These are phyloP conservation scores for Malacoctenus gilli DNA, from an alignment of 2,797 vertebrate species.

Conservation along the genomic window DNA sequence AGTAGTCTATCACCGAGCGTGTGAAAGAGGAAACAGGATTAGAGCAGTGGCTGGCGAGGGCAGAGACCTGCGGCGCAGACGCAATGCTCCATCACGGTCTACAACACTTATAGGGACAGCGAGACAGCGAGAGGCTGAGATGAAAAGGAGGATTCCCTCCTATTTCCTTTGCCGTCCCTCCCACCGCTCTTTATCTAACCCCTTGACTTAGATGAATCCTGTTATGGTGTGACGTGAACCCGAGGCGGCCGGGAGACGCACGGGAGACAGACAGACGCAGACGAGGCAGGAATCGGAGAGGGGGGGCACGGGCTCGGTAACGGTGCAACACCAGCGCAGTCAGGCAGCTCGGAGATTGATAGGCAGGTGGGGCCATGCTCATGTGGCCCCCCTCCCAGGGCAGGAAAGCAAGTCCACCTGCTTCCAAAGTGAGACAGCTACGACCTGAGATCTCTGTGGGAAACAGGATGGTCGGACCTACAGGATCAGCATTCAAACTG, in stretches of 20 bases:
- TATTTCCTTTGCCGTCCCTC: conserved; percentile 55
- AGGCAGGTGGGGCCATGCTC: too few species aligned
- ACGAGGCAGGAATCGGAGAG: neutral
- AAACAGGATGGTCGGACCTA: too few species aligned
- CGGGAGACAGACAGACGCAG: conserved; percentile 30
- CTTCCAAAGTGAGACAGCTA: too few species aligned
- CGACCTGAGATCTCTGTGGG: too few species aligned
- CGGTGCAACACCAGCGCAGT: too few species aligned
- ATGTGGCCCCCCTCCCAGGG: too few species aligned
- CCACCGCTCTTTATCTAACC: conserved; percentile 69
- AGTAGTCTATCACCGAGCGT: conserved; percentile 56
- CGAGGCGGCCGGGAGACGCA: too few species aligned
- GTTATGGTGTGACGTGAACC: conserved; percentile 68
- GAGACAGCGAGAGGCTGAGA: conserved; percentile 47
- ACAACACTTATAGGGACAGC: conserved; percentile 49
- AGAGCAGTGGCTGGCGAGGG: conserved; percentile 51
- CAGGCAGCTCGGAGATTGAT: too few species aligned
- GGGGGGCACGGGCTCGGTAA: neutral
- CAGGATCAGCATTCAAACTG: too few species aligned
- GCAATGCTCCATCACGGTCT: conserved; percentile 45
- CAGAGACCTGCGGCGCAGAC: conserved; percentile 52
- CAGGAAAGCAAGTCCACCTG: too few species aligned
- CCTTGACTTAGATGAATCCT: conserved; percentile 67
- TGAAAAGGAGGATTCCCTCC: conserved; percentile 58
- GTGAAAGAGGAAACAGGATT: conserved; percentile 70